Evolutionary conservation across 2,888 invertebrate genomes (phyloP), one percentile per base, ranked within the genome.

Genomic region (Mesochorus sp.): DNA sequence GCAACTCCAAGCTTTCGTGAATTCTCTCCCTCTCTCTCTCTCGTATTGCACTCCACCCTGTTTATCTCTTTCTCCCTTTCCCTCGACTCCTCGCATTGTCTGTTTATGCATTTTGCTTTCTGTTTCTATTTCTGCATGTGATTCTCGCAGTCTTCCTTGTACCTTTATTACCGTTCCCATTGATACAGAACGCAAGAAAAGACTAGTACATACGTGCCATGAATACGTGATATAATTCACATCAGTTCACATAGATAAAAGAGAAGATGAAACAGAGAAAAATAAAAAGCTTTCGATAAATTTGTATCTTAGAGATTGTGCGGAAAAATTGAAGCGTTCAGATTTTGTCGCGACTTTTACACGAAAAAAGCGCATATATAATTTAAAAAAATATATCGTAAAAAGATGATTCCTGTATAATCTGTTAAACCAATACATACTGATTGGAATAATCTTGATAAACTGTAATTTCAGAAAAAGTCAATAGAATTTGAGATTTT

Each of bases 1-100:
- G 44, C 34, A 62, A 61, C 62, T 42, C 49, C 57, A 37, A 61
- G 70, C 70, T 71, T 61, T 71, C 14, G 49, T 4, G 3, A 17
- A 59, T 67, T 34, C 12, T 34, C 19, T 31, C 47, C 31, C 37
- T 21, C 28, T 59, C 51, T 28, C 42, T 28, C 55, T 3, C 5
- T 19, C 26, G n/a, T n/a, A n/a, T n/a, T n/a, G n/a, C n/a, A n/a
- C 4, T 12, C 2, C 14, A 17, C 47, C 8, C 37, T 6, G 12
- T 17, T 17, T 21, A 28, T 57, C 34, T 57, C 42, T 44, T 34
- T 44, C 19, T 10, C 34, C 31, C 24, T 21, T 42, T 37, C 37
- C 51, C 17, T 28, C 3, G 5, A 6, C 24, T 24, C 24, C 14
- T 51, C 37, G 17, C 51, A 3, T 39, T 34, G 17, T 39, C 8